A percentile compares a stretch with the other conserved stretches of the same genome.
Evolutionary conservation across 2,797 vertebrate species (phyloP).

Genomic region (Microctenopoma lineatum): DNA sequence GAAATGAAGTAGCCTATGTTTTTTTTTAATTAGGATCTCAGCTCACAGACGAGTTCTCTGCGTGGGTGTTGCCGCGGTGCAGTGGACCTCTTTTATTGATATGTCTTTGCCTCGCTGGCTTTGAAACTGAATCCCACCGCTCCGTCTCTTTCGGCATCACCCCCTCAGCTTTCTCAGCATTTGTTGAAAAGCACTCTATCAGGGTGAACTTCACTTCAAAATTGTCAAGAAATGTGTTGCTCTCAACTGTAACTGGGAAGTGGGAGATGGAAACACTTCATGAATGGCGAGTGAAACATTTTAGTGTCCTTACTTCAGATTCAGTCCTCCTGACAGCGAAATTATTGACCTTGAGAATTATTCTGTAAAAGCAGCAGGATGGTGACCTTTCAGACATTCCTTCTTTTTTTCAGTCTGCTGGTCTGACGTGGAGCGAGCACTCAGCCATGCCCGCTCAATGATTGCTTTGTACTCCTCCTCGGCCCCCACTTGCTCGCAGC

Average conservation of each 20-base stretch:
- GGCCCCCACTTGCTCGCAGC: slow-evolving; percentile 54
- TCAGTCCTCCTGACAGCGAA: slow-evolving; percentile 15
- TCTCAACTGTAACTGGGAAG: slow-evolving; percentile 5
- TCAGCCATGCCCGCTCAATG: slow-evolving; percentile 46
- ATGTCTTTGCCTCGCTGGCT: not conserved
- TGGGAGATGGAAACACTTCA: not conserved
- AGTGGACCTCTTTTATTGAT: not conserved
- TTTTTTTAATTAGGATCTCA: not conserved
- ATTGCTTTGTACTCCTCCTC: slow-evolving; percentile 50
- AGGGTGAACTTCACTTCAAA: slow-evolving; percentile 23
- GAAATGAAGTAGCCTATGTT: slow-evolving; percentile 1
- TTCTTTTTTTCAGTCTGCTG: slow-evolving; percentile 8
- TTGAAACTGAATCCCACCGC: slow-evolving; percentile 7
- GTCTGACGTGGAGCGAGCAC: slow-evolving; percentile 33
- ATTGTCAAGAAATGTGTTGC: slow-evolving; percentile 9
- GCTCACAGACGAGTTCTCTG: not conserved
- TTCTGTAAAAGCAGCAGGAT: slow-evolving; percentile 46
- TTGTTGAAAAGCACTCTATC: slow-evolving; percentile 9
- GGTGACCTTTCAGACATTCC: slow-evolving; percentile 62
- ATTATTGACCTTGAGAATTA: slow-evolving; percentile 50
- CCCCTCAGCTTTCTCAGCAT: slow-evolving; percentile 14
- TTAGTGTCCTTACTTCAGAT: slow-evolving; percentile 12
- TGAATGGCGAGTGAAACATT: slow-evolving; percentile 17
- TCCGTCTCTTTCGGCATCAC: not conserved
- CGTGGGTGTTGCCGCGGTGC: not conserved